Evolutionary conservation across 1,140 invertebrate genomes (phyloP).

Genomic region (Heliconius hermathena): DNA sequence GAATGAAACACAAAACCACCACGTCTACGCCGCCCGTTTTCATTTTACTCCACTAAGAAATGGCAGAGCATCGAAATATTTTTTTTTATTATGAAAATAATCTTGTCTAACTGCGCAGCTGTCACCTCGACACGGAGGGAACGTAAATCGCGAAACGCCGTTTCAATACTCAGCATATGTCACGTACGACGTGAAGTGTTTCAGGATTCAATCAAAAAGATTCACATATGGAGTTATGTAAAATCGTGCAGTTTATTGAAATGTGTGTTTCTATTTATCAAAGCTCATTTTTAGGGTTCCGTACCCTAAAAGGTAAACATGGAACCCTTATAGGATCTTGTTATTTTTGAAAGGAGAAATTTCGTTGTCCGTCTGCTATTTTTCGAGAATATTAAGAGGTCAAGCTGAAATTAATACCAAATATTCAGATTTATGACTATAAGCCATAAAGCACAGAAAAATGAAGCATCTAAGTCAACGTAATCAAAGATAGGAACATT

Average conservation of each 20-base stretch:
- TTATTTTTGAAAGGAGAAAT: too few relatives aligned
- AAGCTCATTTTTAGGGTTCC: too few relatives aligned
- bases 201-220: constrained; percentile 13
- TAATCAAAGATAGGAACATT: too few relatives aligned
- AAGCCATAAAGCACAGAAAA: too few relatives aligned
- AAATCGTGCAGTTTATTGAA: background rate
- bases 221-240: background rate
- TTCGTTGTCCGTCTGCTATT: too few relatives aligned
- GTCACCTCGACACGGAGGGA: background rate
- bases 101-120: constrained; percentile 4
- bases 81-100: background rate
- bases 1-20: background rate
- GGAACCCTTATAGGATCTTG: too few relatives aligned
- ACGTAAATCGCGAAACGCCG: constrained; percentile 6
- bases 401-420: too few relatives aligned
- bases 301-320: too few relatives aligned
- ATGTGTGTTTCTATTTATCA: background rate
- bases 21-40: background rate
- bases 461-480: too few relatives aligned
- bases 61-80: background rate
- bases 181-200: constrained; percentile 13
- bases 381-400: too few relatives aligned
- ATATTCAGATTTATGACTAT: too few relatives aligned
- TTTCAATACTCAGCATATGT: background rate
- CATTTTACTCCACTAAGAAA: background rate